These are phyloP conservation scores for Syrphus vitripennis DNA, from an alignment of 2,888 invertebrate species.

Conservation along the genomic window DNA sequence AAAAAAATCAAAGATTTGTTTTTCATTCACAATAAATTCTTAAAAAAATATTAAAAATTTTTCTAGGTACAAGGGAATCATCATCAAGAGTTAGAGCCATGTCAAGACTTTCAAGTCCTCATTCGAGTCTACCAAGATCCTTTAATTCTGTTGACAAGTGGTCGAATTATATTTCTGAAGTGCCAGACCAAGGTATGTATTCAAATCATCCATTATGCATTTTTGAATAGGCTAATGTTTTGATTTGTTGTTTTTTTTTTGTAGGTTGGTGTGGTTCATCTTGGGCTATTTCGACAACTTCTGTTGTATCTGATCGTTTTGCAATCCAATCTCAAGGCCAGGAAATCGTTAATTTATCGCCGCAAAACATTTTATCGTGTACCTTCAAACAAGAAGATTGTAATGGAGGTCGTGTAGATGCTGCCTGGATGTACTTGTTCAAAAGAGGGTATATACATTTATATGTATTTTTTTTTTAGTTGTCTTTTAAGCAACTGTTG, in stretches of 20 bases:
- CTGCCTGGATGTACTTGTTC: slow-evolving; percentile 94
- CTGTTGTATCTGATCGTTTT: slow-evolving; percentile 90
- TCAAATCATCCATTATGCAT: background rate
- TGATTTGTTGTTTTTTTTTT: background rate
- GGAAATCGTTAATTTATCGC: slow-evolving; percentile 87
- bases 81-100: slow-evolving; percentile 79
- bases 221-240: too few relatives aligned
- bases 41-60: background rate
- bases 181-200: slow-evolving; percentile 88
- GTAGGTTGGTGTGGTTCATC: slow-evolving; percentile 90
- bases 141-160: slow-evolving; percentile 91
- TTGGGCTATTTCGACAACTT: slow-evolving; percentile 95
- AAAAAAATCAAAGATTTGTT: too few relatives aligned
- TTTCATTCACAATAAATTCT: background rate
- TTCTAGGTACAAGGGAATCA: slow-evolving; percentile 79
- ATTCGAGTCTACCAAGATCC: slow-evolving; percentile 83
- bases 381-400: slow-evolving; percentile 91
- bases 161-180: slow-evolving; percentile 87
- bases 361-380: slow-evolving; percentile 94
- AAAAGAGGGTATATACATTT: slow-evolving; percentile 85
- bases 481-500: too few relatives aligned
- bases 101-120: slow-evolving; percentile 77
- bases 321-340: slow-evolving; percentile 92
- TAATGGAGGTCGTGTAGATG: slow-evolving; percentile 93
- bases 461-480: background rate